Evolutionary conservation across 2,797 vertebrate genomes (phyloP), one percentile per base, ranked within the genome.

Genomic region (Cossypha caffra): DNA sequence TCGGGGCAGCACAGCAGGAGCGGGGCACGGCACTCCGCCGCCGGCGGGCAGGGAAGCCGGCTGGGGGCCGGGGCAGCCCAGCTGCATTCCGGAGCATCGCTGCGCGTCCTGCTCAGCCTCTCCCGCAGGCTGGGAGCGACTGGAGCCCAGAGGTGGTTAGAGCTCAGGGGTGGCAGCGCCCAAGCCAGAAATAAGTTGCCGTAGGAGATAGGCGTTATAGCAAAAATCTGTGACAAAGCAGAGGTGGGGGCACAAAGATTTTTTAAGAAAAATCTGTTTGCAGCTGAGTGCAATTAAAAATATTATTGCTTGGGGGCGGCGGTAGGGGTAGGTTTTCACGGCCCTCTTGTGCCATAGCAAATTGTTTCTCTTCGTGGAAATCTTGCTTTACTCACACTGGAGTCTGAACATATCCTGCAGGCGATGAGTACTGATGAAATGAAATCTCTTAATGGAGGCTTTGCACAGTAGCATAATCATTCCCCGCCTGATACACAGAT

Each of bases 161-260:
- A 9, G 15, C 35, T 10, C 29, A 26, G 24, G 15, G 16, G 18
- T 1, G 1, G 20, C 9, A 57, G 73, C 13, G 3, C 21, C 51
- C 20, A 10, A 19, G 10, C 26, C 33, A 16, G 19, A 48, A 55
- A 79, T 9, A 48, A 52, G 28, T 28, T 69, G 16, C 38, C 28
- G 63, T 14, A 35, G 75, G 35, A 66, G 40, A 40, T 42, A 28
- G 28, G 76, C 24, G 29, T 73, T 45, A 14, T 31, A 35, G 54
- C 28, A 72, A 91, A 93, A 86, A 52, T 11, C n/a, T 40, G 23
- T 58, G 71, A 61, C 35, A 91, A 42, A 47, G 4, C 5, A 26
- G 21, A 38, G 20, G 5, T 2, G 16, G 52, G 19, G 59, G 11
- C 2, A 24, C 3, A 25, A 45, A 1, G 35, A n/a, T n/a, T n/a